Evolutionary conservation across 2,888 invertebrate species (phyloP).

Genomic region (Tryphoninae sp.): DNA sequence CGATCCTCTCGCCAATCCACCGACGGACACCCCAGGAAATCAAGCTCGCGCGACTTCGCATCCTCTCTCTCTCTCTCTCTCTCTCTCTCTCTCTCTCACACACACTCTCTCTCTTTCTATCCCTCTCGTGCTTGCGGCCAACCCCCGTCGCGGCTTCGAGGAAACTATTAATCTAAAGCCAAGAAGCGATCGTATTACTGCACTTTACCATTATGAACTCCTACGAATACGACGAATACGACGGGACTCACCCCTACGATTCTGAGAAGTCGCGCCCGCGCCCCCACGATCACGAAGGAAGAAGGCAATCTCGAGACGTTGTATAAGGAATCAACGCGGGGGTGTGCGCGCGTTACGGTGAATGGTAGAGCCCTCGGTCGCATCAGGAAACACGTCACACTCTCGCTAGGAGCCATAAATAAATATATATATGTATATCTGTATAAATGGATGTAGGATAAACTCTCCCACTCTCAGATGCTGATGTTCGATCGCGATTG

Average conservation of each 20-base stretch:
- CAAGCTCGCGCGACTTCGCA: constrained; percentile 58
- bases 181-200: constrained; percentile 73
- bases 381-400: constrained; percentile 43
- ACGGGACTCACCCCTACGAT: constrained; percentile 51
- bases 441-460: not conserved
- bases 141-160: constrained; percentile 60
- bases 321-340: constrained; percentile 55
- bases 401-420: not conserved
- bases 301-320: constrained; percentile 60
- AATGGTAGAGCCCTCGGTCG: constrained; percentile 15
- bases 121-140: constrained; percentile 26
- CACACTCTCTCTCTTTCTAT: not conserved
- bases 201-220: constrained; percentile 76
- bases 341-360: constrained; percentile 19
- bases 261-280: constrained; percentile 30
- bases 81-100: not conserved
- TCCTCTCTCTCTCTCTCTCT: constrained; percentile 38
- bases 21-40: constrained; percentile 61
- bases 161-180: constrained; percentile 72
- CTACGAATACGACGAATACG: constrained; percentile 42
- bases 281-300: constrained; percentile 42
- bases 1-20: constrained; percentile 29
- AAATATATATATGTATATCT: constrained; percentile 15
- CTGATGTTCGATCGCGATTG: constrained; percentile 54
- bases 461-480: constrained; percentile 15